Percentiles rank a stretch among this genome's conserved stretches.
phyloP scores from a whole-genome alignment of 2,113 vertebrate genomes.

The Indicator maculatus region DNA sequence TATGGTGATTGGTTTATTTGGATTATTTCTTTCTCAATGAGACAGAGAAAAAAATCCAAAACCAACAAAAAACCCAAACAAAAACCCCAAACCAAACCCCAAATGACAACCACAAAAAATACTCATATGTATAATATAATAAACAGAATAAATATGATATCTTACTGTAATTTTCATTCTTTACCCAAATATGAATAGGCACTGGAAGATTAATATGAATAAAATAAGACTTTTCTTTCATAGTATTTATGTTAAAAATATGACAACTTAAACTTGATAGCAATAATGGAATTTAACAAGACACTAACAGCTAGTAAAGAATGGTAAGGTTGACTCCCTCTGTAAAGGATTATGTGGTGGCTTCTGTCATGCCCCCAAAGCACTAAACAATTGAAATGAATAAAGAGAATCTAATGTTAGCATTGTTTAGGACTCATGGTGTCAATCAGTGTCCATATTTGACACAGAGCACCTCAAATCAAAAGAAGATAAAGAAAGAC shows the following conservation, averaged over 20 bases:
- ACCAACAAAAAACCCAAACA: too few species aligned
- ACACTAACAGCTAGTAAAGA: neutral
- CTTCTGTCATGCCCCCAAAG: neutral
- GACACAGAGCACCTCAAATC: neutral
- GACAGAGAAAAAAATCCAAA: neutral
- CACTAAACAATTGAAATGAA: neutral
- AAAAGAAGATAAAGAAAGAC: neutral
- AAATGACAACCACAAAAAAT: too few species aligned
- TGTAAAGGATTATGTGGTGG: neutral
- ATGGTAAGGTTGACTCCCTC: accelerated
- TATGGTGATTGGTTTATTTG: neutral
- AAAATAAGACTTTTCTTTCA: neutral
- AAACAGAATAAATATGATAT: neutral
- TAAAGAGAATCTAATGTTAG: neutral
- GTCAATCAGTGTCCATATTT: neutral
- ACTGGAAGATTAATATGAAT: neutral
- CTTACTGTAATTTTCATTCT: neutral
- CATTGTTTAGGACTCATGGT: neutral
- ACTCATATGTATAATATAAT: neutral
- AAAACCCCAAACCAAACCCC: too few species aligned
- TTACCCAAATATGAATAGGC: neutral
- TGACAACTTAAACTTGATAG: neutral
- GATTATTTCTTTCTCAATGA: neutral
- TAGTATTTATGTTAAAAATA: neutral
- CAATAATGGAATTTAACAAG: neutral